These are phyloP conservation scores for Pseudococcus longispinus DNA, from an alignment of 2,888 invertebrate species.

Conservation along the genomic window DNA sequence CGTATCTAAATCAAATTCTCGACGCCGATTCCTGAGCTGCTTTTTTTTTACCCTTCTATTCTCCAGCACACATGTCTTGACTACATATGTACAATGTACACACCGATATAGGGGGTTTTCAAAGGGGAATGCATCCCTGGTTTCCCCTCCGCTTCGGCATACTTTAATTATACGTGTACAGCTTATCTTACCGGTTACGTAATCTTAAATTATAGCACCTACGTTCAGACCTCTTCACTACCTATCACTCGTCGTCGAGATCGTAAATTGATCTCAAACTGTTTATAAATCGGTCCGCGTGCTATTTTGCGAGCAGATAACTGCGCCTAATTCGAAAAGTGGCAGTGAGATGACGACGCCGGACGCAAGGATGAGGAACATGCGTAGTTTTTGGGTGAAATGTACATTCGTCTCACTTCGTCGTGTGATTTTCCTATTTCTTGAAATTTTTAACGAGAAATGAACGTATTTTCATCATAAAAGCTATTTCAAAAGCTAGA, in stretches of 20 bases:
- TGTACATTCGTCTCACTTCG: no score
- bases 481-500: no score
- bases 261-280: conserved; percentile 6
- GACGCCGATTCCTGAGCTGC: background rate
- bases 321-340: background rate
- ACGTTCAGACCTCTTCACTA: background rate
- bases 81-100: background rate
- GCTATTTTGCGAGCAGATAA: background rate
- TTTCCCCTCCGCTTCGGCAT: background rate
- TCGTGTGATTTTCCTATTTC: no score
- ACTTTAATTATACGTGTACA: background rate
- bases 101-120: background rate
- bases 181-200: background rate
- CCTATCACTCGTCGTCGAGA: conserved; percentile 22
- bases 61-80: background rate
- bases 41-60: background rate
- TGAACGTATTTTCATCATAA: no score
- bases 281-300: background rate
- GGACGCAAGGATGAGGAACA: background rate
- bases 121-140: background rate
- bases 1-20: conserved; percentile 29
- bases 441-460: no score
- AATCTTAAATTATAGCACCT: background rate
- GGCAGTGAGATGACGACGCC: no score
- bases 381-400: background rate